Evolutionary conservation across 2,113 vertebrate species (phyloP).

Genomic region (Alouatta palliata): DNA sequence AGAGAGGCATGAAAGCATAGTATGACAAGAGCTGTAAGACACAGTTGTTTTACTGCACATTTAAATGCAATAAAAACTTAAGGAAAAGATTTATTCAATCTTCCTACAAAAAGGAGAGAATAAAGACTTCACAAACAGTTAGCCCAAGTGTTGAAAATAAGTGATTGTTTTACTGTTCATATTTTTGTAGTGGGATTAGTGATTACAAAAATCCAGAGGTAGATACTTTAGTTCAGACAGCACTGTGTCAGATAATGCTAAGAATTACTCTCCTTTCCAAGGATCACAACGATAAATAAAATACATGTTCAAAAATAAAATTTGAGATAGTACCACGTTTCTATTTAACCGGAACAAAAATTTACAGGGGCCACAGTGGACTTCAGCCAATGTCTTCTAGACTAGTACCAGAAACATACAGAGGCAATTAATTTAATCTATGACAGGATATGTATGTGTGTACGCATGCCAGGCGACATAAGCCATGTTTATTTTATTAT

Average conservation of each 20-base stretch:
- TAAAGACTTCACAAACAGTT: background rate
- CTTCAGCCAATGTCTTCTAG: background rate
- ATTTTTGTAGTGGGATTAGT: background rate
- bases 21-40: background rate
- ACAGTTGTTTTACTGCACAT: no score
- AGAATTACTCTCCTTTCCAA: background rate
- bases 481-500: background rate
- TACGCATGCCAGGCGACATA: background rate
- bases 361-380: background rate
- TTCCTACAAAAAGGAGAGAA: background rate
- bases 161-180: background rate
- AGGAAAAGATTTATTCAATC: background rate
- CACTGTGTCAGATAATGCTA: background rate
- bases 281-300: background rate
- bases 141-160: background rate
- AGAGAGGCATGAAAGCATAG: background rate
- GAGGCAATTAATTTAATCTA: background rate
- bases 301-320: conserved; percentile 5
- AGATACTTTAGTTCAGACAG: background rate
- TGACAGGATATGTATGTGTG: background rate
- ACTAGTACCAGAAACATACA: background rate
- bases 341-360: background rate
- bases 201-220: background rate
- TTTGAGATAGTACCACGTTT: background rate
- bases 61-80: background rate